Evolutionary conservation across 2,113 vertebrate genomes (phyloP).

Genomic region (Chiloscyllium plagiosum): DNA sequence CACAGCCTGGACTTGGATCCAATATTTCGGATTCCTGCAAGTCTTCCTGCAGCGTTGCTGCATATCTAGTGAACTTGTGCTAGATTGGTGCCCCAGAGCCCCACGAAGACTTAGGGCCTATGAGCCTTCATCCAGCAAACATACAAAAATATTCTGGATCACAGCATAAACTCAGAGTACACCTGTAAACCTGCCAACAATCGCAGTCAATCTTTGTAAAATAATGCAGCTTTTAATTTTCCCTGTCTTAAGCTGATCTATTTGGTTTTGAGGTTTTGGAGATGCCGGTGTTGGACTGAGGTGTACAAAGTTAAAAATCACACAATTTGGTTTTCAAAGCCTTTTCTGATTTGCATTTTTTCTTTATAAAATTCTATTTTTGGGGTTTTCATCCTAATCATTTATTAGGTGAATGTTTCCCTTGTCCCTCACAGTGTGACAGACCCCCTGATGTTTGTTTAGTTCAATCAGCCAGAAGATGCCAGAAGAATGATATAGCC

Average conservation of each 20-base stretch:
- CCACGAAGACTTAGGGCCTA: neutral
- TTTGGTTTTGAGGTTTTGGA: too few species aligned
- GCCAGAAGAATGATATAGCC: conserved; percentile 57
- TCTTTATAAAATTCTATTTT: neutral
- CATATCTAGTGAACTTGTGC: neutral
- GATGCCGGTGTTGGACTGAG: too few species aligned
- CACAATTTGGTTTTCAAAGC: neutral
- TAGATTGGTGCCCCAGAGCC: neutral
- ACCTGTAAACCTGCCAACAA: neutral
- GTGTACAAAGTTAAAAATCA: too few species aligned
- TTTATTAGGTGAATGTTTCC: conserved; percentile 45
- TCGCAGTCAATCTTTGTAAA: neutral
- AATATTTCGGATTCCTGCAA: neutral
- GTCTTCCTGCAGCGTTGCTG: neutral
- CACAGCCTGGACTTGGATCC: neutral
- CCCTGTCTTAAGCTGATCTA: neutral
- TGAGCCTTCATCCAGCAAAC: neutral
- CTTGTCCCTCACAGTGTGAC: conserved; percentile 56
- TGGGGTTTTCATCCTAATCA: neutral
- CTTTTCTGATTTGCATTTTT: neutral
- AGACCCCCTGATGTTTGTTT: conserved; percentile 79
- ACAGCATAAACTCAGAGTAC: neutral
- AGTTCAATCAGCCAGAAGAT: conserved; percentile 70
- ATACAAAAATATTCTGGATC: neutral
- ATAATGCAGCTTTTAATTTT: neutral